Evolutionary conservation across 2,113 vertebrate species (phyloP), one percentile per base, ranked within the genome.

Genomic region (Herpetotheres cachinnans): DNA sequence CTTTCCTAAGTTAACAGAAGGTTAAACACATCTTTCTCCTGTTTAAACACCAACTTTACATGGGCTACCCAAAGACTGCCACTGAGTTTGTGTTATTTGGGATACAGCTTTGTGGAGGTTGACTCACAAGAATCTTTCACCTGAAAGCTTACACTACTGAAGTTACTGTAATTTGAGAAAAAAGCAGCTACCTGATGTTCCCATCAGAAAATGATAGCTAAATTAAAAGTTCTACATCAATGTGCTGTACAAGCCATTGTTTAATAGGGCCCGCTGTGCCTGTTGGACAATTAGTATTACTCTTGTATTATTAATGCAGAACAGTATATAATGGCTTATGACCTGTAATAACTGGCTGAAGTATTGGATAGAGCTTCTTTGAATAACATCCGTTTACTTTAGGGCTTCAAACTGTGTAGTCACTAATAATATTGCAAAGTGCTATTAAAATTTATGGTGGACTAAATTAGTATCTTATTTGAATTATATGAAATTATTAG

Each of bases 251-350:
- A 93, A 96, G 77, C 65, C 70, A 85, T 76, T 93, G 54, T 80
- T 92, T 90, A 97, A 96, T 73, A 95, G 71, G 93, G 95, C 86
- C 87, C 93, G 79, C 66, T 87, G 93, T 2, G n/a, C 46, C 74
- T 82, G 77, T 77, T 95, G 84, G 81, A 94, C 95, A 95, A 95
- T 97, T 94, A 97, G 86, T 77, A 92, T 73, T 91, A 80, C 86
- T 95, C 38, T 49, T 91, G 84, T 88, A 93, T 95, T 94, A 95
- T 93, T 97, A 96, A 97, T 93, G 86, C 78, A 85, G 91, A 91
- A 93, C 78, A 90, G 85, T 90, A 93, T 62, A 85, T 93, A 91
- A 93, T 80, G 74, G 94, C 78, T 95, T 70, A 65, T 91, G 94
- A 95, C 69, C 84, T 79, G 14, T 86, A 94, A 93, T 89, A 95